phyloP scores from a whole-genome alignment of 37 sponge, comb jelly and placozoan species.

The Ephydatia muelleri region DNA sequence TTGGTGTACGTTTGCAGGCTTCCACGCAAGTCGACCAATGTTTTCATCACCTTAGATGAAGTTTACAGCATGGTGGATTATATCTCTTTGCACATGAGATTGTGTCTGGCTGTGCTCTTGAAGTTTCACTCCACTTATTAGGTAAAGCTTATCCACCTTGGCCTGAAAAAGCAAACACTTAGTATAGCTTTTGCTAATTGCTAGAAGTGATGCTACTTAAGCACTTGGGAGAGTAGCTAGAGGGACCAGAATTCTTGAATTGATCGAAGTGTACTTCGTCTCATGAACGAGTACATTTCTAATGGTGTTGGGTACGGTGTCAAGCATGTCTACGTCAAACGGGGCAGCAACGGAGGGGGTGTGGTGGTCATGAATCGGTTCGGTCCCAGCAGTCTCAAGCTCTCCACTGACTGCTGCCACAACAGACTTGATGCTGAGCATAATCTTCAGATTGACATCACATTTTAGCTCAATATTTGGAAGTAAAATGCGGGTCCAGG shows the following conservation, averaged over 20 bases:
- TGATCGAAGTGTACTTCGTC: neutral
- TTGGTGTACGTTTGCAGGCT: no score
- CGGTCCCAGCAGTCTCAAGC: neutral
- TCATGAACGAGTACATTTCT: neutral
- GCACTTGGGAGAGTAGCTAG: neutral
- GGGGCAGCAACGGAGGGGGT: no score
- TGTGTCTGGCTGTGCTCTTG: neutral
- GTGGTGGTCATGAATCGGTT: neutral
- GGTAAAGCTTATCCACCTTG: neutral
- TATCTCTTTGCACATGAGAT: neutral
- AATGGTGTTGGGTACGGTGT: neutral
- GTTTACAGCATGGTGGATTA: no score
- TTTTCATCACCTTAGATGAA: no score
- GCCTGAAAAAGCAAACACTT: neutral
- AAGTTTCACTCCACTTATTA: neutral
- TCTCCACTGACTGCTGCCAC: neutral
- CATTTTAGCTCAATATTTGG: neutral
- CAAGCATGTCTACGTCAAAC: no score
- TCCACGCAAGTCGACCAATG: no score
- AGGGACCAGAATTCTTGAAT: neutral
- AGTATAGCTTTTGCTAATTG: neutral
- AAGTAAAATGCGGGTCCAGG: neutral
- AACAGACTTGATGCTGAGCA: neutral
- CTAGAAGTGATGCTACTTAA: neutral
- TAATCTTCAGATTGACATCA: neutral